These are phyloP conservation scores for Mactromeris polynyma DNA, from an alignment of 2,888 invertebrate genomes.

Conservation along the genomic window DNA sequence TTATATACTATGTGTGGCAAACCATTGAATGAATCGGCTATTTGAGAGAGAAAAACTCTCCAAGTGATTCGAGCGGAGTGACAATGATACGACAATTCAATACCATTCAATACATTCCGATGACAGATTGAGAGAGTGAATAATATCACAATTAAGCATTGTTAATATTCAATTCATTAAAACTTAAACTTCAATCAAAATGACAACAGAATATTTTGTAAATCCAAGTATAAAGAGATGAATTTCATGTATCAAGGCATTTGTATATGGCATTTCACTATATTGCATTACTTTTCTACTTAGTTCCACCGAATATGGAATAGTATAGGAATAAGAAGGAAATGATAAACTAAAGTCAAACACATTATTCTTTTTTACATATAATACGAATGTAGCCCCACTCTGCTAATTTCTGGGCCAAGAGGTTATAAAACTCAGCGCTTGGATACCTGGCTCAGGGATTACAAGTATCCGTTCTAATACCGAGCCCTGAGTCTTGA, in stretches of 20 bases:
- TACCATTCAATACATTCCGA: not conserved
- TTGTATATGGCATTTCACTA: not conserved
- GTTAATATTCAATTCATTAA: not conserved
- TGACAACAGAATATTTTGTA: not conserved
- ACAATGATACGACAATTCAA: not conserved
- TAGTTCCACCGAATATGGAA: too few species aligned
- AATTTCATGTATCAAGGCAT: not conserved
- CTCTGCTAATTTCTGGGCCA: too few species aligned
- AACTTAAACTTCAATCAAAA: not conserved
- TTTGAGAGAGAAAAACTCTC: not conserved
- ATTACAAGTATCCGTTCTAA: too few species aligned
- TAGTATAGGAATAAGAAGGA: too few species aligned
- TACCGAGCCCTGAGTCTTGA: too few species aligned
- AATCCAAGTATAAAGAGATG: not conserved
- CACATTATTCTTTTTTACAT: too few species aligned
- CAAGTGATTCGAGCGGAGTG: not conserved
- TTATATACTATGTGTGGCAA: not conserved
- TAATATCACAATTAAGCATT: not conserved
- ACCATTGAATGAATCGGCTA: not conserved
- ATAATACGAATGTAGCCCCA: too few species aligned
- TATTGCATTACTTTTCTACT: not conserved
- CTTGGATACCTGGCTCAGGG: too few species aligned
- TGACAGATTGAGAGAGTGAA: not conserved
- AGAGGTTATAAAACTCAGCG: too few species aligned
- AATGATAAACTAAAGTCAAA: too few species aligned